Evolutionary conservation across 2,113 vertebrate species (phyloP).

Genomic region (Phyllopteryx taeniolatus): DNA sequence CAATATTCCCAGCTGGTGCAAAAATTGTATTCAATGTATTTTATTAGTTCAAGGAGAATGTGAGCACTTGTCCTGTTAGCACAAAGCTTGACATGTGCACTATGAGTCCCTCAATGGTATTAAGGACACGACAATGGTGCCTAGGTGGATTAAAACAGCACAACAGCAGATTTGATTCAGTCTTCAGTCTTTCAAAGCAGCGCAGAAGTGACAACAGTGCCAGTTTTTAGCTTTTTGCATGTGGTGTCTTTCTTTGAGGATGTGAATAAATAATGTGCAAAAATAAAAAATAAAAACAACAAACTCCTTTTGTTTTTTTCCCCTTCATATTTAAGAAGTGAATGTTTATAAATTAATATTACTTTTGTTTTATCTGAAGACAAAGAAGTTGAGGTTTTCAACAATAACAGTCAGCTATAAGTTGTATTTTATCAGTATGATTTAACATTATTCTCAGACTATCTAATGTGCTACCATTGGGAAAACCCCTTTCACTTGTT

Average conservation of each 20-base stretch:
- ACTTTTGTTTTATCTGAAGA: neutral
- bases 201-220: conserved; percentile 12
- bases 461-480: neutral
- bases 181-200: conserved; percentile 27
- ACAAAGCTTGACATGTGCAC: neutral
- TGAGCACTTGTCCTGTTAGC: neutral
- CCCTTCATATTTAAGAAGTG: conserved; percentile 24
- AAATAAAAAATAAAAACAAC: conserved; percentile 20
- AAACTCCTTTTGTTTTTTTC: conserved; percentile 21
- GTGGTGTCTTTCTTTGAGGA: conserved; percentile 10
- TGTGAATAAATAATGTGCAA: conserved; percentile 49
- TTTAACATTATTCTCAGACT: conserved; percentile 5
- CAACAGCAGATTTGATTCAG: conserved; percentile 32
- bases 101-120: neutral
- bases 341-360: neutral
- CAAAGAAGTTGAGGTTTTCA: neutral
- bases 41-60: too few species aligned
- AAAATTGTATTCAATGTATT: conserved; percentile 3
- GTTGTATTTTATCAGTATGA: neutral
- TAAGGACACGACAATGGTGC: neutral
- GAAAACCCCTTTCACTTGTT: neutral
- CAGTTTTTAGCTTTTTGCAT: neutral
- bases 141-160: conserved; percentile 9
- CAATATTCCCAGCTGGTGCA: conserved; percentile 32
- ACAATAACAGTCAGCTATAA: neutral